Base-by-base conservation (phyloP, 2,797 vertebrate genomes). In the Acanthurus tractus region DNA sequence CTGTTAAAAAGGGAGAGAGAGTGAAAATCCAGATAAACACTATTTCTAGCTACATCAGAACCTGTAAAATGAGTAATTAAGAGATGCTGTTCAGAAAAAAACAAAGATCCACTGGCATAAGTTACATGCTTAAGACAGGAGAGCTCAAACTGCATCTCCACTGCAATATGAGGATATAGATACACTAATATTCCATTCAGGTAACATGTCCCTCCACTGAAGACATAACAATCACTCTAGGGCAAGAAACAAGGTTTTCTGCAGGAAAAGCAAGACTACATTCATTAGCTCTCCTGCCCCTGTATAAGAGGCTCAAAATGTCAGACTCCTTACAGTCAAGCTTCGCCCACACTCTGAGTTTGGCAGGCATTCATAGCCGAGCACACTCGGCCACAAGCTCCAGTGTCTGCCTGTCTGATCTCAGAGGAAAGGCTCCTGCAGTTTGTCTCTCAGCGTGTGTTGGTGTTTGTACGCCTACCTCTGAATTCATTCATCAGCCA, bases 341-440 rank as follows among this genome's bases (percentile, higher is more conserved):
- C 82, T 81, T 84, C 81, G 81, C 92, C 89, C 88, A 92, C 88
- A 64, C 81, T 22, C 53, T 4, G 22, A 74, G 66, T 66, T 86
- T 88, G 86, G 90, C 88, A 91, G 82, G 69, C 76, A 14, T 70
- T 86, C 88, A 86, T 1, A 81, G 76, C 50, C 0, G 48, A 79
- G 63, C 76, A 13, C 67, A 29, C 81, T 75, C 64, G n/a, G 25
- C 80, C 83, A 83, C 75, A 46, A 85, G 76, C 86, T 73, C 48
- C 12, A 7, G 86, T 79, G 84, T 83, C 89, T 86, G 86, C 85
- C 68, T 38, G 83, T 82, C 88, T 91, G 88, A 89, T 87, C 89
- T 84, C 70, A 64, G 77, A 86, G 85, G 70, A 76, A 67, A 84
- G 73, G 75, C 81, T 80, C 80, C 75, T 55, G 84, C 59, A 74